These are phyloP conservation scores for Lepas anatifera DNA, from an alignment of 2,888 invertebrate species.

Conservation along the genomic window DNA sequence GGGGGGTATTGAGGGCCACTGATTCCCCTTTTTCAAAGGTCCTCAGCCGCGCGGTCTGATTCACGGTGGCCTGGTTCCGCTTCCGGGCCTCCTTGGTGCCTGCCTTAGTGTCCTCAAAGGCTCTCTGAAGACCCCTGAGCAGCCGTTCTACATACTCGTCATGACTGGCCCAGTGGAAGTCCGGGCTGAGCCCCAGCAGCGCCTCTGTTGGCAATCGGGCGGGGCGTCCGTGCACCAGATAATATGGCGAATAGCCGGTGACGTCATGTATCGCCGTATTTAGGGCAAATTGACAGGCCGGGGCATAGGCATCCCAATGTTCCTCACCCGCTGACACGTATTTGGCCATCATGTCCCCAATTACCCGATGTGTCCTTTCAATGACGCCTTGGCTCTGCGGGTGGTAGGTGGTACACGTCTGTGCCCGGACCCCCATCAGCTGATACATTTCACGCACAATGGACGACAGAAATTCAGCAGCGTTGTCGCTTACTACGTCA, in stretches of 20 bases:
- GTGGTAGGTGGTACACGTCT: background rate
- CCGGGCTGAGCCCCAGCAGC: background rate
- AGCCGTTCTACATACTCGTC: background rate
- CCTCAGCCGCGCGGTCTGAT: background rate
- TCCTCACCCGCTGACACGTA: background rate
- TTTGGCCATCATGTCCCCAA: background rate
- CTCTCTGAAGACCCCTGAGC: background rate
- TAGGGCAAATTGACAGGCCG: background rate
- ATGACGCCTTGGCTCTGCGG: too few relatives aligned
- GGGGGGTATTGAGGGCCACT: background rate
- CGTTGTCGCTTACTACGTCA: background rate
- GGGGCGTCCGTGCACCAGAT: background rate
- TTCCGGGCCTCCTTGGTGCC: too few relatives aligned
- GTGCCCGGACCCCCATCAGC: background rate
- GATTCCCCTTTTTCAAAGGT: background rate
- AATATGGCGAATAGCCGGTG: background rate
- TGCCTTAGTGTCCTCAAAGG: background rate
- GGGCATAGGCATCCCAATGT: background rate
- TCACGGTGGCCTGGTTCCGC: background rate
- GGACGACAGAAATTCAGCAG: background rate
- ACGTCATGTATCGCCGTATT: background rate
- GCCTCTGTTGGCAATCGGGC: background rate
- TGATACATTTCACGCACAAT: background rate
- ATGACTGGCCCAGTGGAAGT: background rate
- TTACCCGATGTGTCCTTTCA: background rate